phyloP scores from a whole-genome alignment of 2,113 vertebrate species.

The Conger conger region DNA sequence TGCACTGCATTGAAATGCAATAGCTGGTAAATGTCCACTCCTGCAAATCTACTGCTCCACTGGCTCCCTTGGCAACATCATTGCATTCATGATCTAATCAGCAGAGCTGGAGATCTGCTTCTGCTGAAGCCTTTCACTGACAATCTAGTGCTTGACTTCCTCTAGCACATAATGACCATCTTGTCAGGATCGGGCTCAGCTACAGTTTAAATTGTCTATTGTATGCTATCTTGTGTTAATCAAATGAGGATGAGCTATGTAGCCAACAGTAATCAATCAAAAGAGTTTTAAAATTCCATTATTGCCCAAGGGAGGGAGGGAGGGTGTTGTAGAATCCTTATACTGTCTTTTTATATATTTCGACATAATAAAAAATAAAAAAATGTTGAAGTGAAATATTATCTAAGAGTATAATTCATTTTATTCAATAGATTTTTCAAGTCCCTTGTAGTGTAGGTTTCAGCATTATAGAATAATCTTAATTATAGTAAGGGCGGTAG shows the following conservation, averaged over 20 bases:
- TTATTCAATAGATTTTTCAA: too few relatives aligned
- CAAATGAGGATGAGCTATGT: slow-evolving; percentile 9
- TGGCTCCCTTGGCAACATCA: slow-evolving; percentile 8
- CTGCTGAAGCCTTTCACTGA: slow-evolving; percentile 14
- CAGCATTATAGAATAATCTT: too few relatives aligned
- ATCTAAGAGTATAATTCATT: too few relatives aligned
- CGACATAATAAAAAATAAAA: too few relatives aligned
- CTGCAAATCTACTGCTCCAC: neutral
- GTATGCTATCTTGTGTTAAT: slow-evolving; percentile 2
- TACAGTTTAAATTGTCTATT: slow-evolving; percentile 8
- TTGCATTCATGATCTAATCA: slow-evolving; percentile 16
- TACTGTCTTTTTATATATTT: too few relatives aligned
- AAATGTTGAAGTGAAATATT: too few relatives aligned
- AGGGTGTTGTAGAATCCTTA: too few relatives aligned
- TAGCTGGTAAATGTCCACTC: neutral
- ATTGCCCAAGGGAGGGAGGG: neutral
- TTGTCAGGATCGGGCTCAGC: neutral
- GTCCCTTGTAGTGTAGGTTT: too few relatives aligned
- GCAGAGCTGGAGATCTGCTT: slow-evolving; percentile 9
- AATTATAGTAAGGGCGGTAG: too few relatives aligned
- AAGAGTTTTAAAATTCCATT: neutral
- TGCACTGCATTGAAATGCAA: neutral
- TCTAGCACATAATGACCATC: slow-evolving; percentile 17
- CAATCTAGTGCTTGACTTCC: slow-evolving; percentile 13
- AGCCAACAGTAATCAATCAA: neutral